phyloP scores from a whole-genome alignment of 2,797 vertebrate genomes.

The Falco biarmicus region DNA sequence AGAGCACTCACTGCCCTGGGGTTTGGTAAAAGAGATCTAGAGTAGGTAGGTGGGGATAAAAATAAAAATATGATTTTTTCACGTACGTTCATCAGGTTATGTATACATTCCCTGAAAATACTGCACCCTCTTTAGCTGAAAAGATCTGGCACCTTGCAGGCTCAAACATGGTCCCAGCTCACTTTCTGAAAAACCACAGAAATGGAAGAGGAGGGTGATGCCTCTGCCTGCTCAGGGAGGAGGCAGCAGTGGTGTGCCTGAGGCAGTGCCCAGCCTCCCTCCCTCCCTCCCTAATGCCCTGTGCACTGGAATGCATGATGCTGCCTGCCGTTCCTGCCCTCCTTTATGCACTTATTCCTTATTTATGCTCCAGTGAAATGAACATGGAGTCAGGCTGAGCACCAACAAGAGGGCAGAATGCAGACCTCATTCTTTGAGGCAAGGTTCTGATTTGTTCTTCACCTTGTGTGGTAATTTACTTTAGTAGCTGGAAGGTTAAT shows the following conservation, averaged over 20 bases:
- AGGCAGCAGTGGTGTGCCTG: not conserved
- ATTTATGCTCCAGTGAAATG: not conserved
- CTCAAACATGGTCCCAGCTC: not conserved
- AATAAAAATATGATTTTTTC: not conserved
- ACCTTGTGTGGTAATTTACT: not conserved
- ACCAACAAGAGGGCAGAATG: not conserved
- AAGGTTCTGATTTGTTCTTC: not conserved
- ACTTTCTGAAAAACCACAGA: not conserved
- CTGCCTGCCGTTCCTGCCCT: not conserved
- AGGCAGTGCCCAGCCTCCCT: not conserved
- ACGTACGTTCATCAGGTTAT: not conserved
- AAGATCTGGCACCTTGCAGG: not conserved
- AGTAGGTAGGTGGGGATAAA: not conserved
- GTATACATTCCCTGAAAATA: not conserved
- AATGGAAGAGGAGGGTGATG: not conserved
- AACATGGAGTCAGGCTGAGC: not conserved
- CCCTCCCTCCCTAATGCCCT: not conserved
- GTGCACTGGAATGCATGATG: fast-evolving
- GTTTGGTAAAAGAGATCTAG: not conserved
- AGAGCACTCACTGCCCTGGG: not conserved
- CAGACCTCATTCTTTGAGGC: not conserved
- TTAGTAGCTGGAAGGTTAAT: constrained; percentile 37
- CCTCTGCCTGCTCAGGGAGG: not conserved
- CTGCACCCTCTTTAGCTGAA: not conserved
- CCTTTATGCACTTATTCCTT: not conserved